phyloP scores from a whole-genome alignment of 2,888 invertebrate genomes.

The Phanerotoma sp. region DNA sequence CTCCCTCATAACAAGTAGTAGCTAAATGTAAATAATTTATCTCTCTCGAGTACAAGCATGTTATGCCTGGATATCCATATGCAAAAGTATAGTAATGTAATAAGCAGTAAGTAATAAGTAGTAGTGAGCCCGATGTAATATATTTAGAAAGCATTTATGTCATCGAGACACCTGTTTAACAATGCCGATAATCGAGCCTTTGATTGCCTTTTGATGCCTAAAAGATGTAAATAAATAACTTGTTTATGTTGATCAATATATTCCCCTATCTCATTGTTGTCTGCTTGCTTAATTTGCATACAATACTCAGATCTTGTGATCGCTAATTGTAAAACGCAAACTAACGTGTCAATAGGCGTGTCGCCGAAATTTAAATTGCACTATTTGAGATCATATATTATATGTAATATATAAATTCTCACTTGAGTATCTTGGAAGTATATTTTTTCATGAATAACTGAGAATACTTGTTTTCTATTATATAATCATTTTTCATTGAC shows the following conservation, averaged over 20 bases:
- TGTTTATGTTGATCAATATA: slow-evolving; percentile 17
- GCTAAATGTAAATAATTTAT: slow-evolving; percentile 16
- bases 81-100: background rate
- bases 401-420: background rate
- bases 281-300: slow-evolving; percentile 42
- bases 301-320: slow-evolving; percentile 40
- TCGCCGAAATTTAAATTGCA: slow-evolving; percentile 27
- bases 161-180: slow-evolving; percentile 6
- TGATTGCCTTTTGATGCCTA: background rate
- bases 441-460: too few relatives aligned
- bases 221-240: slow-evolving; percentile 1
- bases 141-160: background rate
- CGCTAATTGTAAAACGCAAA: slow-evolving; percentile 43
- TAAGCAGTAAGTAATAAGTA: background rate
- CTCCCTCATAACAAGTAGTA: slow-evolving; percentile 13
- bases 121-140: background rate
- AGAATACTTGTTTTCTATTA: background rate
- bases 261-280: slow-evolving; percentile 24
- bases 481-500: background rate
- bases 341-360: slow-evolving; percentile 21
- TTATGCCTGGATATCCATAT: too few relatives aligned
- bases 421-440: too few relatives aligned
- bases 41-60: too few relatives aligned
- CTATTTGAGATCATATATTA: background rate
- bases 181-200: slow-evolving; percentile 4